phyloP scores from a whole-genome alignment of 2,113 vertebrate genomes.

The Silurus asotus region DNA sequence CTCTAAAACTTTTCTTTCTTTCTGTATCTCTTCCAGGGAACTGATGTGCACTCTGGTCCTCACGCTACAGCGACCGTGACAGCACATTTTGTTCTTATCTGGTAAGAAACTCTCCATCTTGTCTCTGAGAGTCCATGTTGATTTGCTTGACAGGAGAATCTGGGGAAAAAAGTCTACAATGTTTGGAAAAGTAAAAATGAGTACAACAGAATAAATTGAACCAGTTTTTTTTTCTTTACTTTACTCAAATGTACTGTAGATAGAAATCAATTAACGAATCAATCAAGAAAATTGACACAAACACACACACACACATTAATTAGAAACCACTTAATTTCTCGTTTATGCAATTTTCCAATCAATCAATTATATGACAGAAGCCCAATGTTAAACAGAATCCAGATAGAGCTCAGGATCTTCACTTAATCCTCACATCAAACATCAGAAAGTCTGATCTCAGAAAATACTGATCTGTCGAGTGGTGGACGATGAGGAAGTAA shows the following conservation, averaged over 20 bases:
- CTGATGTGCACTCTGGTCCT: neutral
- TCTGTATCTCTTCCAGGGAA: slow-evolving; percentile 20
- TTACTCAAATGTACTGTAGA: neutral
- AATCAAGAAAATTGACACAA: neutral
- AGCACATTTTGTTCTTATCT: slow-evolving; percentile 16
- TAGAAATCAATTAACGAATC: neutral
- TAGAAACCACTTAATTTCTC: too few species aligned
- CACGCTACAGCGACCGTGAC: slow-evolving; percentile 2
- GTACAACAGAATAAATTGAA: neutral
- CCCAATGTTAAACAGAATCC: too few species aligned
- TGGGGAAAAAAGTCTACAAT: neutral
- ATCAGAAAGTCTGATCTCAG: too few species aligned
- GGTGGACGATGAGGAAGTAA: too few species aligned
- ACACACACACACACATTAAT: too few species aligned
- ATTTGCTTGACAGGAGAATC: slow-evolving; percentile 1
- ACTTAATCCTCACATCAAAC: too few species aligned
- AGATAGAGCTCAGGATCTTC: too few species aligned
- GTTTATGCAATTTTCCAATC: too few species aligned
- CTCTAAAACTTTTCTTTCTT: neutral
- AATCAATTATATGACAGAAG: too few species aligned
- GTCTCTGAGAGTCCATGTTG: neutral
- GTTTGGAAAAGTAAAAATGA: neutral
- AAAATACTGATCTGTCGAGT: too few species aligned
- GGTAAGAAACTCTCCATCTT: slow-evolving; percentile 42
- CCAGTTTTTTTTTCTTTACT: too few species aligned